phyloP scores from a whole-genome alignment of 1,140 invertebrate genomes.

The Drosophila prosaltans region DNA sequence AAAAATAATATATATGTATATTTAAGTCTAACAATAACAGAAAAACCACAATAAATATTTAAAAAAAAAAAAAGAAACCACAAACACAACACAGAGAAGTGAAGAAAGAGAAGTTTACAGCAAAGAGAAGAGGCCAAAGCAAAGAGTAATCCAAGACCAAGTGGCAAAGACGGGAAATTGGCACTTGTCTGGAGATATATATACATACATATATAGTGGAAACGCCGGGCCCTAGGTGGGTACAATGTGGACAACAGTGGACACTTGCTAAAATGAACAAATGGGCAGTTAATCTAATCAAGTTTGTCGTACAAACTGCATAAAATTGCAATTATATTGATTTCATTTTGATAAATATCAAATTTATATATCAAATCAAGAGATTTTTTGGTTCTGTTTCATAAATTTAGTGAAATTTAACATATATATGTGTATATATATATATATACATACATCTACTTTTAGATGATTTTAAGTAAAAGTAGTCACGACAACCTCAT shows the following conservation, averaged over 20 bases:
- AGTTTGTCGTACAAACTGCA: too few species aligned
- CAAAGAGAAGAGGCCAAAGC: not conserved
- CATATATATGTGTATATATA: too few species aligned
- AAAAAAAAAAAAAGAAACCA: not conserved
- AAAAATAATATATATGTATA: not conserved
- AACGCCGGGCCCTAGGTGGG: constrained; percentile 1
- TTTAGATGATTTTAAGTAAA: too few species aligned
- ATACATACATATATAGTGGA: not conserved
- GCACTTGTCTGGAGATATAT: not conserved
- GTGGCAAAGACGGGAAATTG: constrained; percentile 1
- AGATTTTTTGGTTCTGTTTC: too few species aligned
- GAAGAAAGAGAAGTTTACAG: not conserved
- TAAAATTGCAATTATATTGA: too few species aligned
- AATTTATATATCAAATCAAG: too few species aligned
- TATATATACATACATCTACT: too few species aligned
- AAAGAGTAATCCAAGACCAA: not conserved
- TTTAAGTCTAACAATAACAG: not conserved
- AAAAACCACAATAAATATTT: constrained; percentile 3
- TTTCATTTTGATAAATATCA: too few species aligned
- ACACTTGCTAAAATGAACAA: not conserved
- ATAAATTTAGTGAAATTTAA: too few species aligned
- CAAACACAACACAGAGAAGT: not conserved
- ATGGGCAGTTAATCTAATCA: too few species aligned
- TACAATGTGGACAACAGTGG: not conserved
- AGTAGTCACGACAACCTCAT: too few species aligned